These are phyloP conservation scores for Tholera decimalis DNA, from an alignment of 2,888 invertebrate species.

Conservation along the genomic window DNA sequence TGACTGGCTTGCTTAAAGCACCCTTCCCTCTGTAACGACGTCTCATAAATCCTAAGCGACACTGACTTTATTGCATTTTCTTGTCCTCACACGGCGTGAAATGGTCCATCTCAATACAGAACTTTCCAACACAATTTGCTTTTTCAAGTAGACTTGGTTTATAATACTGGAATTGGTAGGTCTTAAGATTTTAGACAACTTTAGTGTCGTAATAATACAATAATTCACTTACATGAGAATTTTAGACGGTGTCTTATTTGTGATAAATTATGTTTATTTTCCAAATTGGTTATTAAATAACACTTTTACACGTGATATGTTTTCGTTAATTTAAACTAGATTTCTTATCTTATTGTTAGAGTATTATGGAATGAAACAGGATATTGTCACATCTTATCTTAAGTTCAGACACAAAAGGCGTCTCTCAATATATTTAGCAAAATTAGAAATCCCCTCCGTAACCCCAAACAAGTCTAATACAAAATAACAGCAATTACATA, in stretches of 20 bases:
- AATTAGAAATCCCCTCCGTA: conserved; percentile 33
- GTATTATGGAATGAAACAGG: conserved; percentile 16
- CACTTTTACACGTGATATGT: too few relatives aligned
- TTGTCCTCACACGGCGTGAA: conserved; percentile 25
- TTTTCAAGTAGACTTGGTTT: background rate
- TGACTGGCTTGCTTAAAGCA: background rate
- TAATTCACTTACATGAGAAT: too few relatives aligned
- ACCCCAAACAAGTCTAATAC: conserved; percentile 53
- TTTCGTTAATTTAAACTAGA: too few relatives aligned
- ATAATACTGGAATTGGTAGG: conserved; percentile 5
- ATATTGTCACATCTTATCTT: conserved; percentile 1
- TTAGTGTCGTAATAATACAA: too few relatives aligned
- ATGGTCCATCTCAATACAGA: conserved; percentile 16
- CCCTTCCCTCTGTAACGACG: conserved; percentile 14
- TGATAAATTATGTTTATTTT: too few relatives aligned
- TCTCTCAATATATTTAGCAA: conserved; percentile 33
- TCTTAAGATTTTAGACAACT: too few relatives aligned
- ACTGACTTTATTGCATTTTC: conserved; percentile 33
- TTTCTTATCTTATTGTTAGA: too few relatives aligned
- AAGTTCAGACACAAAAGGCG: conserved; percentile 26
- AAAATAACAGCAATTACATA: conserved; percentile 69
- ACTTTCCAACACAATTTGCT: conserved; percentile 5
- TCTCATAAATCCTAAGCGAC: conserved; percentile 15
- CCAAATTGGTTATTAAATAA: too few relatives aligned
- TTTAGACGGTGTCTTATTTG: too few relatives aligned